Percentiles rank a stretch among this genome's conserved stretches.
These are phyloP conservation scores for Amyelois transitella DNA, from an alignment of 1,140 invertebrate species.

Conservation along the genomic window DNA sequence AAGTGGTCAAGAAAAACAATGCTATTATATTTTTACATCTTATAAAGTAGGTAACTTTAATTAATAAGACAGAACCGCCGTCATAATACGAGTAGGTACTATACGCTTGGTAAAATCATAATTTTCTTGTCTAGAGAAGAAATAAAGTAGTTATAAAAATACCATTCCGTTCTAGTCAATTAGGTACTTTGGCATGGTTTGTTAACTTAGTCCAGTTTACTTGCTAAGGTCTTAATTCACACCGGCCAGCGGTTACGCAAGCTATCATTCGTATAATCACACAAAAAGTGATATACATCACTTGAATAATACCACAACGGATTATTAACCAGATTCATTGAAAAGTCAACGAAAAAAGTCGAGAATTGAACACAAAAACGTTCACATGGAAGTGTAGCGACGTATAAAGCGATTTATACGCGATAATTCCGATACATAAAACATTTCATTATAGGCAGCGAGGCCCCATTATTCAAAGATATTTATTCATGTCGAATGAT, in stretches of 20 bases:
- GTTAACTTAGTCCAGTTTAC: not conserved
- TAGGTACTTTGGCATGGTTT: not conserved
- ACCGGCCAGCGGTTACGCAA: not conserved
- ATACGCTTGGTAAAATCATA: too few relatives aligned
- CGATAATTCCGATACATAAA: conserved; percentile 64
- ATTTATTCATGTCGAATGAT: conserved; percentile 73
- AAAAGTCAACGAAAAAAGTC: conserved; percentile 22
- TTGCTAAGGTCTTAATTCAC: not conserved
- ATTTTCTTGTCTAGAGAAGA: too few relatives aligned
- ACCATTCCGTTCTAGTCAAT: not conserved
- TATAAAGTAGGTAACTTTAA: too few relatives aligned
- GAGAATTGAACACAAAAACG: conserved; percentile 33
- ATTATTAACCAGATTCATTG: conserved; percentile 6
- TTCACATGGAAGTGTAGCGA: conserved; percentile 38
- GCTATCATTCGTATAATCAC: not conserved
- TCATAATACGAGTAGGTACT: too few relatives aligned
- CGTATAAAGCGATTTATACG: conserved; percentile 52
- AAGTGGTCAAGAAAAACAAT: too few relatives aligned
- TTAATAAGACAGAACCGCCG: too few relatives aligned
- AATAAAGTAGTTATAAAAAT: not conserved
- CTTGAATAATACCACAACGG: not conserved
- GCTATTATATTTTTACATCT: too few relatives aligned
- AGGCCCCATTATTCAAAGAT: conserved; percentile 66
- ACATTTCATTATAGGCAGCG: conserved; percentile 68
- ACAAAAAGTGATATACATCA: conserved; percentile 4